phyloP scores from a whole-genome alignment of 1,140 invertebrate species.

The Daktulosphaira vitifoliae region DNA sequence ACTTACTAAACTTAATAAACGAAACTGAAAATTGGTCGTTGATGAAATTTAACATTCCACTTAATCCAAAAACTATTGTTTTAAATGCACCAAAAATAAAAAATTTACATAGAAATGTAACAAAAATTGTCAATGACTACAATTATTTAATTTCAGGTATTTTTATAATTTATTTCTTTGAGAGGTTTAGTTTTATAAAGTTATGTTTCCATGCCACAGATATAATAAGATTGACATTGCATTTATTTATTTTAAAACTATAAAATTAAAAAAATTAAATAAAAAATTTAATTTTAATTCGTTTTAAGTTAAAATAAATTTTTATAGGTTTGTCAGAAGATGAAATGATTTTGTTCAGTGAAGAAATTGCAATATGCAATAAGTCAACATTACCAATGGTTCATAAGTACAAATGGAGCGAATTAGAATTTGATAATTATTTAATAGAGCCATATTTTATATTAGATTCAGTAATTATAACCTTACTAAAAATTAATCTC shows the following conservation, averaged over 20 bases:
- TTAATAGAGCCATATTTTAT: background rate
- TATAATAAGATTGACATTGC: too few species aligned
- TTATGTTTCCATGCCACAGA: too few species aligned
- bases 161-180: too few species aligned
- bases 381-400: background rate
- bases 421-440: background rate
- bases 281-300: too few species aligned
- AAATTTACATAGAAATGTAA: background rate
- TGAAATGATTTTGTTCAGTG: constrained; percentile 25
- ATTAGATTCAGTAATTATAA: constrained; percentile 8
- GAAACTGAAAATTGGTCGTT: constrained; percentile 12
- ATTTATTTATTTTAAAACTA: too few species aligned
- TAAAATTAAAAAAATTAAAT: too few species aligned
- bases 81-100: constrained; percentile 5
- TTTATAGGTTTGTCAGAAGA: constrained; percentile 20
- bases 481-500: too few species aligned
- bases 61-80: background rate
- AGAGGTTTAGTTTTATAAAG: too few species aligned
- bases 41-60: background rate
- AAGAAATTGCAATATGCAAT: background rate
- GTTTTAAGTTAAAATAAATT: too few species aligned
- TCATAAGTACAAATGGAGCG: background rate
- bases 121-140: constrained; percentile 12
- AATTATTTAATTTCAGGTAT: constrained; percentile 17
- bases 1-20: background rate